Percentiles rank a stretch among this genome's conserved stretches.
phyloP scores from a whole-genome alignment of 1,140 invertebrate genomes.

The Drosophila tsacasi region DNA sequence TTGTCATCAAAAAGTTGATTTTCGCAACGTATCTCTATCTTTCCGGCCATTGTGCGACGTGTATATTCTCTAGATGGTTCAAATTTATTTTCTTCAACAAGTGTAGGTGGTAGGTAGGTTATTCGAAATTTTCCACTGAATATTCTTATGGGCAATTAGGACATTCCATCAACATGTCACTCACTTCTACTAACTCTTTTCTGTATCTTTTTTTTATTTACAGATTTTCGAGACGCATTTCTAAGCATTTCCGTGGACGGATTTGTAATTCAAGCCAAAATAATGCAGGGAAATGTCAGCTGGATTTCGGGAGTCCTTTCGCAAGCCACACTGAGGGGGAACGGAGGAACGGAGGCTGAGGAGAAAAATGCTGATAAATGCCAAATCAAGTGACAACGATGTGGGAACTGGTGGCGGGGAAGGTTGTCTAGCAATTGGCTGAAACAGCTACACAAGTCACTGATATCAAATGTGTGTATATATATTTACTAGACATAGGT shows the following conservation, averaged over 20 bases:
- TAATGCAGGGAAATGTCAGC: constrained; percentile 42
- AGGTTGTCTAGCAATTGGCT: constrained; percentile 66
- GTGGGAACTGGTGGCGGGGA: constrained; percentile 45
- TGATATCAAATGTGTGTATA: constrained; percentile 62
- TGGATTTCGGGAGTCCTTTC: constrained; percentile 21
- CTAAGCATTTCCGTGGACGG: constrained; percentile 49
- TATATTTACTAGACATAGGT: constrained; percentile 17
- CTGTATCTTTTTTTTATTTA: constrained; percentile 32
- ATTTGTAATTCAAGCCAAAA: constrained; percentile 43
- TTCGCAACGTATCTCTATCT: no score
- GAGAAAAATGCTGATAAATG: constrained; percentile 76
- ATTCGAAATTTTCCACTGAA: not conserved
- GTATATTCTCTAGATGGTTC: not conserved
- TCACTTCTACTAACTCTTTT: constrained; percentile 16
- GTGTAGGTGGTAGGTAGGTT: not conserved
- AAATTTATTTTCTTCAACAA: not conserved
- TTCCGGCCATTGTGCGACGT: no score
- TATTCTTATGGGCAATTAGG: not conserved
- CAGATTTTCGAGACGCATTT: constrained; percentile 80
- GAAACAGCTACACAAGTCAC: constrained; percentile 60
- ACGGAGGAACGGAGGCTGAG: constrained; percentile 13
- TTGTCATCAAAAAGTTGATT: no score
- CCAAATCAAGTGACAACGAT: constrained; percentile 81
- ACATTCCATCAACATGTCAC: constrained; percentile 3
- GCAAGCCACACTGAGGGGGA: constrained; percentile 14